These are phyloP conservation scores for Drosophila antonietae DNA, from an alignment of 2,888 invertebrate species.

Conservation along the genomic window DNA sequence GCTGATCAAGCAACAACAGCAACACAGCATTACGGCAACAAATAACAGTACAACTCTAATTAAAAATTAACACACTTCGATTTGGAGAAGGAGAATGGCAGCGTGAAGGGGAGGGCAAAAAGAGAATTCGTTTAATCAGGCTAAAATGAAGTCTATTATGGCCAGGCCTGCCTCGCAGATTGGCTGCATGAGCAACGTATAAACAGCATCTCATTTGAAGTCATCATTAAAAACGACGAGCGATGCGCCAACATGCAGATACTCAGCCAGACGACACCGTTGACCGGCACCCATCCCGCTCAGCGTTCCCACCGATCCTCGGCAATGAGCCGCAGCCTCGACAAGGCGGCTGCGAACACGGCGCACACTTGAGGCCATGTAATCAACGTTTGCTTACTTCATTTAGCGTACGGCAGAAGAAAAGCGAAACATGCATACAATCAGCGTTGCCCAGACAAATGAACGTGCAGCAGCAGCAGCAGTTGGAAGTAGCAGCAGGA, in stretches of 20 bases:
- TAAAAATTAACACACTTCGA: conserved; percentile 75
- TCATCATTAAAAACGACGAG: conserved; percentile 78
- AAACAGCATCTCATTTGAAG: conserved; percentile 77
- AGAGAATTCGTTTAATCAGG: conserved; percentile 69
- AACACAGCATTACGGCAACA: conserved; percentile 55
- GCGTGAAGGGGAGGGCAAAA: conserved; percentile 13
- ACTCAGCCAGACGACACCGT: conserved; percentile 39
- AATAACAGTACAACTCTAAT: conserved; percentile 78
- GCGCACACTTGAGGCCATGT: conserved; percentile 81
- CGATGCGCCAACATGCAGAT: conserved; percentile 64
- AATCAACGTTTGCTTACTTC: conserved; percentile 80
- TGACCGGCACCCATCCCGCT: conserved; percentile 10
- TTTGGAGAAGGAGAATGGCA: conserved; percentile 15
- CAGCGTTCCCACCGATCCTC: conserved; percentile 25
- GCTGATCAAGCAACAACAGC: conserved; percentile 60
- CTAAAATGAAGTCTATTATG: conserved; percentile 78
- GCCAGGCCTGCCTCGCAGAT: conserved; percentile 60
- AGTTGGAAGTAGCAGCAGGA: conserved; percentile 26
- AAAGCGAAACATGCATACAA: conserved; percentile 80
- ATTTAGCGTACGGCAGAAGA: conserved; percentile 80
- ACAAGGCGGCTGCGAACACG: conserved; percentile 52
- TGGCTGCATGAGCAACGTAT: conserved; percentile 51
- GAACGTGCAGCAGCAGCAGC: conserved; percentile 46
- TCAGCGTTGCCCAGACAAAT: conserved; percentile 68
- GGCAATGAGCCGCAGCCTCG: conserved; percentile 10